These are phyloP conservation scores for Diprion similis DNA, from an alignment of 1,140 invertebrate genomes.

Conservation along the genomic window DNA sequence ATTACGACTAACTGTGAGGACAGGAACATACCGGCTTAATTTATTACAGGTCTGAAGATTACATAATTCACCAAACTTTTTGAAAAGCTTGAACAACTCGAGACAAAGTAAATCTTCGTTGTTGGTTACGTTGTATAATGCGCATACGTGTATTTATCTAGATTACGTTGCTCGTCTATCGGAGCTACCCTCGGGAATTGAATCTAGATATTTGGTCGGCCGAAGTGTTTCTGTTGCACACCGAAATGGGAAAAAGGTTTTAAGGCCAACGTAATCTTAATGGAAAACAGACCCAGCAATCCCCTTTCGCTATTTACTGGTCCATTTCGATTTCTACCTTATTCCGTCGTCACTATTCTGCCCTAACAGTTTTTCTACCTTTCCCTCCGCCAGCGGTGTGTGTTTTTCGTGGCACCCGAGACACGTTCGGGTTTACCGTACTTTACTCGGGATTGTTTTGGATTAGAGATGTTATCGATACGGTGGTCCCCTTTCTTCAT, in stretches of 20 bases:
- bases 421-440: slow-evolving; percentile 2
- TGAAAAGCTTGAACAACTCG: too few relatives aligned
- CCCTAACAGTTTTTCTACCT: slow-evolving; percentile 1
- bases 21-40: too few relatives aligned
- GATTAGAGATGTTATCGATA: neutral
- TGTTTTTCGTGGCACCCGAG: neutral
- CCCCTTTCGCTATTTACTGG: neutral
- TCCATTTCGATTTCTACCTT: slow-evolving; percentile 4
- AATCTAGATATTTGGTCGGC: neutral
- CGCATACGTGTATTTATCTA: too few relatives aligned
- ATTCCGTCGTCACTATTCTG: slow-evolving; percentile 2
- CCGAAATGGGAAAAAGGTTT: slow-evolving; percentile 7
- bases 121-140: too few relatives aligned
- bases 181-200: neutral
- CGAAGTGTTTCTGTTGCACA: neutral
- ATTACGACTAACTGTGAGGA: neutral
- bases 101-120: too few relatives aligned
- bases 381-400: neutral
- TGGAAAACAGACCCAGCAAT: slow-evolving; percentile 7
- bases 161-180: neutral
- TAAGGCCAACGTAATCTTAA: slow-evolving; percentile 1
- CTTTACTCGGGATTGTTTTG: neutral
- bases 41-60: too few relatives aligned
- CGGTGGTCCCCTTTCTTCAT: neutral
- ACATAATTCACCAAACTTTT: too few relatives aligned